Conservation (phyloP, 2,888 invertebrate genomes). For the Yponomeuta sedellus region DNA sequence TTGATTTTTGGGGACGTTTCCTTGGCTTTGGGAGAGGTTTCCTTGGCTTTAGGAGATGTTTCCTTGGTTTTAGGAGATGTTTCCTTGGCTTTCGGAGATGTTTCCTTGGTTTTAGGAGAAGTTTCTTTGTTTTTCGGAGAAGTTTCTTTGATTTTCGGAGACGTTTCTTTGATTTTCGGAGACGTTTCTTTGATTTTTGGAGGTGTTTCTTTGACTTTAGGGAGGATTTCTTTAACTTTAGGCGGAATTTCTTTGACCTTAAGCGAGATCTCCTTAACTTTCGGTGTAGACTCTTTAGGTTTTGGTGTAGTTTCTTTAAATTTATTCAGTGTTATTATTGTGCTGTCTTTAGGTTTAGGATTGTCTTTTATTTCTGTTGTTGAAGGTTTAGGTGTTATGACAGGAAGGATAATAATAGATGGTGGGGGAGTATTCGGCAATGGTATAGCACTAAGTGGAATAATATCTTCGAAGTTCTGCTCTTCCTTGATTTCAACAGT, state of each 20-base stretch:
- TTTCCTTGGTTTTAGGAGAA: background rate
- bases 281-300: background rate
- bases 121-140: background rate
- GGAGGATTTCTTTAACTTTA: background rate
- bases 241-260: background rate
- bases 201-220: background rate
- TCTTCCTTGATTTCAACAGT: background rate
- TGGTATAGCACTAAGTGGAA: background rate
- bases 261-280: background rate
- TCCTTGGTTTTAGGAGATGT: background rate
- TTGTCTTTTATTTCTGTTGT: background rate
- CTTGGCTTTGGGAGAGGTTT: background rate
- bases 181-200: background rate
- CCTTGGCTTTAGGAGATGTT: background rate
- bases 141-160: background rate
- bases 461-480: background rate
- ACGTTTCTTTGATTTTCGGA: background rate
- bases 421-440: background rate
- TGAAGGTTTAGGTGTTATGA: background rate
- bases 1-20: background rate
- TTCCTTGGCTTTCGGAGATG: background rate
- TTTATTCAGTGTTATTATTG: background rate
- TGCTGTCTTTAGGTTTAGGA: background rate
- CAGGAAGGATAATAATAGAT: background rate
- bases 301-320: background rate